These are phyloP conservation scores for Pyxicephalus adspersus DNA, from an alignment of 2,113 vertebrate genomes.

Conservation along the genomic window DNA sequence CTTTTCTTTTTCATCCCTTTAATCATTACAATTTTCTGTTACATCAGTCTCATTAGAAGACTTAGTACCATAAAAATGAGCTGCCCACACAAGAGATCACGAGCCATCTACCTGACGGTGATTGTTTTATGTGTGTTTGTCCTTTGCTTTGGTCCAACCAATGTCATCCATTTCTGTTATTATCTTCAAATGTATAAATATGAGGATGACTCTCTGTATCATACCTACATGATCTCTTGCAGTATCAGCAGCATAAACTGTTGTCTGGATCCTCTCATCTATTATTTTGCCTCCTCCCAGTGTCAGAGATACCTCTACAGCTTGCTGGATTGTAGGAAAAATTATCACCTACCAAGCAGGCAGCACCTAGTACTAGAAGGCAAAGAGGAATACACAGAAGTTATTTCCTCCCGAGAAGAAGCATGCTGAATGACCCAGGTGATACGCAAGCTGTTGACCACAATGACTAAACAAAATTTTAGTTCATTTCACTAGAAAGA, in stretches of 20 bases:
- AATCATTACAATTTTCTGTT: constrained; percentile 79
- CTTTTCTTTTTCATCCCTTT: constrained; percentile 90
- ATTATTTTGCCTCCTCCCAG: constrained; percentile 92
- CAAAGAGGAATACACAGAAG: no score
- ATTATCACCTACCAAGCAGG: no score
- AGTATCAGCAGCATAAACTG: constrained; percentile 89
- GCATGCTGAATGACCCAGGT: no score
- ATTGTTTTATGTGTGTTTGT: constrained; percentile 86
- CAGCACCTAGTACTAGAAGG: no score
- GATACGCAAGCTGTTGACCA: no score
- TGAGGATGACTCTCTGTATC: constrained; percentile 75
- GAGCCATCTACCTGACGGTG: constrained; percentile 81
- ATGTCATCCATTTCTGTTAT: constrained; percentile 86
- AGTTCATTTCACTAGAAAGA: no score
- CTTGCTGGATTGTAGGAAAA: constrained; percentile 65
- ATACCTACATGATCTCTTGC: constrained; percentile 83
- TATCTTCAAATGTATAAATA: constrained; percentile 68
- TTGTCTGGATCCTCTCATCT: constrained; percentile 90
- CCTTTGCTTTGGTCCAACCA: constrained; percentile 90
- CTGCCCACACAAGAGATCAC: constrained; percentile 79
- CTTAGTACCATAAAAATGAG: no score
- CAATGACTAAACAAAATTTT: no score
- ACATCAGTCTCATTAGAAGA: constrained; percentile 79
- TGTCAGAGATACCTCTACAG: constrained; percentile 83
- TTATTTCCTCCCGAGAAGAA: no score